Evolutionary conservation across 2,888 invertebrate genomes (phyloP).

Genomic region (Theretra japonica): DNA sequence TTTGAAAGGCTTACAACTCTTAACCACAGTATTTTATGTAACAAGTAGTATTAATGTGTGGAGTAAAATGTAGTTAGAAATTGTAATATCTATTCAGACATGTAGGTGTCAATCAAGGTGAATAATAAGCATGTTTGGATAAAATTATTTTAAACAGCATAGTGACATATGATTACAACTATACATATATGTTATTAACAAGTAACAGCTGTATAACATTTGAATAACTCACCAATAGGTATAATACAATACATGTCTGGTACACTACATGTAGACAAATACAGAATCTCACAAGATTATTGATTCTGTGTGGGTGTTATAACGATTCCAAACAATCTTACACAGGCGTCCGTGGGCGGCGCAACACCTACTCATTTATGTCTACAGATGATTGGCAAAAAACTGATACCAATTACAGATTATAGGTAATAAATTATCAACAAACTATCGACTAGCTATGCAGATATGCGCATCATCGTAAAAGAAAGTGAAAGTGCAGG

Average conservation of each 20-base stretch:
- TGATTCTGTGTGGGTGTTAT: slow-evolving; percentile 55
- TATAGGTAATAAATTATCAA: not conserved
- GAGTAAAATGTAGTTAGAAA: not conserved
- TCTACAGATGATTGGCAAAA: slow-evolving; percentile 21
- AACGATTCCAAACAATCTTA: slow-evolving; percentile 24
- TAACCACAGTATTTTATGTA: not conserved
- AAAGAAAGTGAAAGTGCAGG: slow-evolving; percentile 60
- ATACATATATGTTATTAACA: not conserved
- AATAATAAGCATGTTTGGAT: not conserved
- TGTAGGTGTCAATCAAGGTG: not conserved
- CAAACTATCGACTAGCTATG: not conserved
- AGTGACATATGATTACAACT: not conserved
- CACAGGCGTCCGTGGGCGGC: slow-evolving; percentile 32
- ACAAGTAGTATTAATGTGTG: not conserved
- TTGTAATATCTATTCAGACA: not conserved
- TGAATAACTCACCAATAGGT: slow-evolving; percentile 26
- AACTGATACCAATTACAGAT: not conserved
- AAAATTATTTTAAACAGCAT: too few relatives aligned
- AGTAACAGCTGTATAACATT: not conserved
- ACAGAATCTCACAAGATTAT: slow-evolving; percentile 37
- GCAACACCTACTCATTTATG: slow-evolving; percentile 38
- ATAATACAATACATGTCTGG: slow-evolving; percentile 29
- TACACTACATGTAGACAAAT: slow-evolving; percentile 32
- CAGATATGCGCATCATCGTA: slow-evolving; percentile 41
- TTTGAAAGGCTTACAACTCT: too few relatives aligned